Evolutionary conservation across 2,797 vertebrate genomes (phyloP), one percentile per base, ranked within the genome.

Genomic region (Catharus ustulatus): DNA sequence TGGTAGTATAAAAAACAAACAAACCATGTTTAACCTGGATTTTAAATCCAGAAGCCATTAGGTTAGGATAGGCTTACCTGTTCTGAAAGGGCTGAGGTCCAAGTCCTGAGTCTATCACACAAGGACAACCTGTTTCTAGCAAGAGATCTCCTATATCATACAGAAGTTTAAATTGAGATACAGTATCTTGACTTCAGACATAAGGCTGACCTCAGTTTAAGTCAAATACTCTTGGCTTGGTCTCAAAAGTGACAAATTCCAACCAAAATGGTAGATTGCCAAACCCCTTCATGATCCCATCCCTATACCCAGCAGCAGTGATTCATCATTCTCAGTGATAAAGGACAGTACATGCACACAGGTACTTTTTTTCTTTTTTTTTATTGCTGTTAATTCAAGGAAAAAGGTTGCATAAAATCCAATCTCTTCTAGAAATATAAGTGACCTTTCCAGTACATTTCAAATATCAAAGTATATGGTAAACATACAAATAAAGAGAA

Each of bases 311-410:
- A 29, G 48, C 11, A 24, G 61, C 64, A 54, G 15, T 11, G 23
- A 12, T 34, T 26, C 23, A 8, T 4, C n/a, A 20, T 10, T 86
- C 68, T 73, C 45, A 21, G 43, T 14, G 93, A 95, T 23, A 91
- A 97, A 96, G 77, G 85, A 97, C 95, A 87, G 85, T 48, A 88
- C 86, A 89, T 74, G 58, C 78, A 96, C 80, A 92, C 77, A 26
- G 48, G 42, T 75, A 77, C 76, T 91, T 97, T 97, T 97, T 97
- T 62, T 51, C 93, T 96, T 95, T 95, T 94, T 94, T 98, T 99
- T 98, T 99, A 99, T 99, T 99, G 98, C 98, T 98, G 98, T 99
- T 98, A 99, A 98, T 98, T 98, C 98, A 98, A 98, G 98, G 97
- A 98, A 98, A 98, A 98, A 98, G 96, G 98, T 98, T 98, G 98